A percentile compares a stretch with the other conserved stretches of the same genome.
phyloP scores from a whole-genome alignment of 2,113 vertebrate species.

The Aptenodytes forsteri region DNA sequence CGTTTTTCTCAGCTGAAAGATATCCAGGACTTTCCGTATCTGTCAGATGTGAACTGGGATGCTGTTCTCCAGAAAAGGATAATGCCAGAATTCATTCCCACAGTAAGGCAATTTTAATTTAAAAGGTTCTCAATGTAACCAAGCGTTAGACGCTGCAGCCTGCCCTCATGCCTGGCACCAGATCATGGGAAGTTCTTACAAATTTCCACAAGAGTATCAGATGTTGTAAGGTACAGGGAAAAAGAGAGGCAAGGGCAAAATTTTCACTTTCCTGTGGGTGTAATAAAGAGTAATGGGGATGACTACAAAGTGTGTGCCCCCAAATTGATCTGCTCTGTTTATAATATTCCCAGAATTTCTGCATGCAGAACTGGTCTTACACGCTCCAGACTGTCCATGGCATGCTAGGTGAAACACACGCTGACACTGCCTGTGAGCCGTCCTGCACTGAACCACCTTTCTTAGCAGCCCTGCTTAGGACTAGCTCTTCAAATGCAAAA shows the following conservation, averaged over 20 bases:
- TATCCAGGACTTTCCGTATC: constrained; percentile 82
- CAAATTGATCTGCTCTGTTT: background rate
- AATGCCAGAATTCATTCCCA: constrained; percentile 88
- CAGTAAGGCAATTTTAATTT: constrained; percentile 72
- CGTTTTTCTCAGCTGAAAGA: constrained; percentile 87
- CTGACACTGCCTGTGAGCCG: background rate
- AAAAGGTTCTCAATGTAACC: background rate
- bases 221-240: background rate
- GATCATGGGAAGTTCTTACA: accelerated
- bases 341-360: background rate
- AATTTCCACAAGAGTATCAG: background rate
- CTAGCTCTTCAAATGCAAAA: background rate
- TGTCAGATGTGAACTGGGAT: constrained; percentile 91
- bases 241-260: background rate
- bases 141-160: accelerated
- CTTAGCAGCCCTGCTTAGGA: background rate
- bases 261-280: background rate
- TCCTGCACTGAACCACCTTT: background rate
- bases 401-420: background rate
- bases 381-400: accelerated
- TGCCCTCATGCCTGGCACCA: background rate
- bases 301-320: background rate
- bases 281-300: too few species aligned
- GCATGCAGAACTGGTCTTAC: background rate
- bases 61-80: constrained; percentile 88